These are phyloP conservation scores for Crambe crambe DNA, from an alignment of 37 sponge, comb jelly and placozoan genomes.

Conservation along the genomic window DNA sequence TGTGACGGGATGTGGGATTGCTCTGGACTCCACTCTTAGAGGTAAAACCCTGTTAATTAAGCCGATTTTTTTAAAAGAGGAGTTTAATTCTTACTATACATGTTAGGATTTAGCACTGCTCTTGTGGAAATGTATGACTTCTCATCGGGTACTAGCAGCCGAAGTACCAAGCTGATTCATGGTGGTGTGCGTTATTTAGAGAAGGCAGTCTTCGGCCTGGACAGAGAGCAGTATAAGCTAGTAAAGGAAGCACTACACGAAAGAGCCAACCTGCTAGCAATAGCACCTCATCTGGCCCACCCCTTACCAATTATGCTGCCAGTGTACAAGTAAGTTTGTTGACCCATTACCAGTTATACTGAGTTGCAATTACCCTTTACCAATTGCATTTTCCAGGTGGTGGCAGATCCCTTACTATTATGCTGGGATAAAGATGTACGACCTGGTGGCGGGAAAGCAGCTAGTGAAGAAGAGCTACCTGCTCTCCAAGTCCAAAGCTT, in stretches of 20 bases:
- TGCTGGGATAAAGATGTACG: constrained; percentile 96
- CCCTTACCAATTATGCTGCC: constrained; percentile 98
- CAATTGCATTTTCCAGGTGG: constrained; percentile 62
- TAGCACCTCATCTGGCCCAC: constrained; percentile 95
- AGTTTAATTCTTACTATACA: background rate
- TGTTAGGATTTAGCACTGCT: constrained; percentile 85
- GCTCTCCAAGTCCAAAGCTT: constrained; percentile 83
- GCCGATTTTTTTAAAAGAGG: too few species aligned
- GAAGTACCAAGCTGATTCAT: constrained; percentile 99
- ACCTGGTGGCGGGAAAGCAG: constrained; percentile 88
- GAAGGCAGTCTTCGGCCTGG: constrained; percentile 92
- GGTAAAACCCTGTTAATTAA: constrained; percentile 38
- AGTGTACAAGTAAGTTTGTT: constrained; percentile 90
- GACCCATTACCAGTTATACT: too few species aligned
- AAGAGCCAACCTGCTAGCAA: constrained; percentile 86
- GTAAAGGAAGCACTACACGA: constrained; percentile 97
- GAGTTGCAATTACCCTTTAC: too few species aligned
- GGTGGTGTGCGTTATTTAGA: constrained; percentile 98
- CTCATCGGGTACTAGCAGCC: constrained; percentile 94
- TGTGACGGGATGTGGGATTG: constrained; percentile 94
- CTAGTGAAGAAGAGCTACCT: constrained; percentile 82
- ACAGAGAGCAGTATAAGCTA: constrained; percentile 90
- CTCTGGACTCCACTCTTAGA: constrained; percentile 91
- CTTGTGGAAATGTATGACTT: constrained; percentile 97
- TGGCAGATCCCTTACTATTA: constrained; percentile 99